Evolutionary conservation across 2,113 vertebrate species (phyloP).

Genomic region (Nymphicus hollandicus): DNA sequence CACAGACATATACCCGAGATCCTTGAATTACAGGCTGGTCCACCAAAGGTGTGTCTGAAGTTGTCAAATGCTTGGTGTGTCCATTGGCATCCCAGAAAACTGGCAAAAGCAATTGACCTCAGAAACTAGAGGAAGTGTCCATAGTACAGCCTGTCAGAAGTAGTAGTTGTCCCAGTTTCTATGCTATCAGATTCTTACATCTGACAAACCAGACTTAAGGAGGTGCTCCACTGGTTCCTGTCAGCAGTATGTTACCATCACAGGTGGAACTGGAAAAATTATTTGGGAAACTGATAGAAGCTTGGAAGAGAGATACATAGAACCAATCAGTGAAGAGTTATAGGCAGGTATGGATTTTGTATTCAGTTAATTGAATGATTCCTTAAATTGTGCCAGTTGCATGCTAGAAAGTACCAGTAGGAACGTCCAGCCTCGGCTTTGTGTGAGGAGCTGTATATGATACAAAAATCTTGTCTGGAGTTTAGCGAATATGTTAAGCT

Average conservation of each 20-base stretch:
- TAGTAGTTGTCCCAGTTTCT: not conserved
- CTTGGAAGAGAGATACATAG: not conserved
- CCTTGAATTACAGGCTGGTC: not conserved
- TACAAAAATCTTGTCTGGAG: not conserved
- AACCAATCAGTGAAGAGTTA: not conserved
- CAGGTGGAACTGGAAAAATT: not conserved
- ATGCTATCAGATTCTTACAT: not conserved
- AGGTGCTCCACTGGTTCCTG: not conserved
- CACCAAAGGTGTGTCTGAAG: not conserved
- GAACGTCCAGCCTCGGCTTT: not conserved
- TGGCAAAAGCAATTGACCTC: not conserved
- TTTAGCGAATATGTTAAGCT: not conserved
- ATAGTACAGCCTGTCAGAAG: not conserved
- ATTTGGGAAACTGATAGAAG: not conserved
- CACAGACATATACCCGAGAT: not conserved
- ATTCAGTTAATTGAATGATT: not conserved
- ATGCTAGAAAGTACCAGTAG: not conserved
- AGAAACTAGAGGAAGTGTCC: not conserved
- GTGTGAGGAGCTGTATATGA: not conserved
- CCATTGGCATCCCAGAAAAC: not conserved
- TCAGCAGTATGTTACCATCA: not conserved
- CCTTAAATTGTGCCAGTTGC: not conserved
- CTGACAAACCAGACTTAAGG: not conserved
- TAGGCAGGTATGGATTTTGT: not conserved
- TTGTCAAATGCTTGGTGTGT: not conserved